Base-by-base conservation (phyloP, 2,888 invertebrate species). In the Euzophera pinguis region DNA sequence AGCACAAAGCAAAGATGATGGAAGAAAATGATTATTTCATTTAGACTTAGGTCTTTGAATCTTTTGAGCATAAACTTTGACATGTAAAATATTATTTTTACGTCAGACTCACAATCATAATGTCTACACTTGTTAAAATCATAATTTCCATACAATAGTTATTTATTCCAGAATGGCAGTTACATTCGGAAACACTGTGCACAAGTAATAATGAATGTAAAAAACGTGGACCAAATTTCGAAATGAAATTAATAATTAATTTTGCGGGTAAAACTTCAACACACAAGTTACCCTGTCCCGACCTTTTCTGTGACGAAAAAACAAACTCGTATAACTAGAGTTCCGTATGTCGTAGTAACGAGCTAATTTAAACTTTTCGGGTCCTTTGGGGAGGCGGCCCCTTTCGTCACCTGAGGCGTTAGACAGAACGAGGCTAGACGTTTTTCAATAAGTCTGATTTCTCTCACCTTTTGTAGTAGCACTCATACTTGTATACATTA, bases 281-380 rank as follows among this genome's bases (percentile, higher is more conserved):
- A 80, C 73, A 74, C 74, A 86, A 85, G 85, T 86, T 81, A 89
- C 86, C 22, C 32, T 32, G 89, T 87, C 83, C 75, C 79, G 73
- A 59, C 45, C 45, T 45, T 45, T 45, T 45, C 43, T 12, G 43
- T 27, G 13, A 12, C 27, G 32, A 45, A 45, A 45, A 45, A 45
- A 32, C 32, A 45, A 45, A 45, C 45, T 45, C 45, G 5, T 9
- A 32, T 32, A 45, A 45, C 45, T 45, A 27, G 48, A 9, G 22
- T n/a, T 22, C 16, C 39, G 61, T 65, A 67, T 79, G 81, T 83
- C 75, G 86, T 84, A 71, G 87, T 89, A 89, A 90, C 90, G 81
- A 90, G 90, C 89, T 90, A 88, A 90, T 90, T 90, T 90, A 90
- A 90, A 89, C 86, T 90, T 89, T 89, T 88, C 83, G 85, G 80